A percentile compares a stretch with the other conserved stretches of the same genome.
Evolutionary conservation across 2,888 invertebrate species (phyloP).

Genomic region (Entomobrya multifasciata): DNA sequence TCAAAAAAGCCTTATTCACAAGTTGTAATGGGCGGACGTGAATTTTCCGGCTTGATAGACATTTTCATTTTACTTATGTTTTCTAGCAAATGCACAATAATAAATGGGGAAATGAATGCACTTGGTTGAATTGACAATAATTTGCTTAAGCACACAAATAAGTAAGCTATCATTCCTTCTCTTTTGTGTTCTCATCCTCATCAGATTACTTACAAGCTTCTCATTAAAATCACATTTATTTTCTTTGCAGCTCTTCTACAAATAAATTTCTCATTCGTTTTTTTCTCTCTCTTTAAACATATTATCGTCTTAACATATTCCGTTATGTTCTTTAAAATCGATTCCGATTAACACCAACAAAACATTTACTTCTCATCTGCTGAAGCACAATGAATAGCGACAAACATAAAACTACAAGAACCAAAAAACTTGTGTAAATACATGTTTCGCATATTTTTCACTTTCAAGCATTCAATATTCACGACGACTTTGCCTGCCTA

Average conservation of each 20-base stretch:
- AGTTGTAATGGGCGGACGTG: constrained; percentile 53
- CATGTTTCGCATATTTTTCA: constrained; percentile 7
- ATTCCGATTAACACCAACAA: background rate
- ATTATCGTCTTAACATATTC: background rate
- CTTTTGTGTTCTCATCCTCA: constrained; percentile 59
- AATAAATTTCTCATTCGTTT: no score
- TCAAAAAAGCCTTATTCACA: constrained; percentile 17
- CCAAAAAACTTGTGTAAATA: background rate
- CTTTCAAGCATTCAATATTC: background rate
- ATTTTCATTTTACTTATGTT: constrained; percentile 29
- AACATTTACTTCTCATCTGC: background rate
- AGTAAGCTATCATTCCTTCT: constrained; percentile 30
- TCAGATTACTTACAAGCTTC: constrained; percentile 34
- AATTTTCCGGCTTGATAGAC: constrained; percentile 62
- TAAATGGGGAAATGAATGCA: background rate
- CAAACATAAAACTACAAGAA: background rate
- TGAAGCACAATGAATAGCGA: constrained; percentile 23
- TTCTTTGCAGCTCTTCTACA: constrained; percentile 4
- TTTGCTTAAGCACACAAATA: constrained; percentile 41
- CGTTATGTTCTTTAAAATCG: background rate
- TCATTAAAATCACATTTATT: constrained; percentile 29
- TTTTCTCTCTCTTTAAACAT: background rate
- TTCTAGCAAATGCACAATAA: background rate
- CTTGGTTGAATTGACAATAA: constrained; percentile 42
- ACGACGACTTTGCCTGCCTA: background rate